phyloP scores from a whole-genome alignment of 2,888 invertebrate species.

The Pollenia labialis region DNA sequence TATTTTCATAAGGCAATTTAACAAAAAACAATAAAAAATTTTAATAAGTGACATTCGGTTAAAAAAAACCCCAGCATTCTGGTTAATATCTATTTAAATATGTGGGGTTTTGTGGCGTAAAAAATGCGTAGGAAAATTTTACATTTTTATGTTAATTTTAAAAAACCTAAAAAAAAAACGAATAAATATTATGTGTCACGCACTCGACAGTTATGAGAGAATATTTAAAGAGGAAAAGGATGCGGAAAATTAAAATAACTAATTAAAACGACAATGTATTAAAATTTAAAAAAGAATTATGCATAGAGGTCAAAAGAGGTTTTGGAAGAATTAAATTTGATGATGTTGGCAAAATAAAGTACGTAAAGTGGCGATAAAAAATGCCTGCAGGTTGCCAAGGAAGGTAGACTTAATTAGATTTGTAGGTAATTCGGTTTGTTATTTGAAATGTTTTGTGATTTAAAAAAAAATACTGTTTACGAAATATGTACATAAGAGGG shows the following conservation, averaged over 20 bases:
- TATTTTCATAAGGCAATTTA: constrained; percentile 33
- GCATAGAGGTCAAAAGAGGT: not conserved
- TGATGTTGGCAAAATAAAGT: not conserved
- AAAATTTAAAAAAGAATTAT: not conserved
- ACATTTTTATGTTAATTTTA: constrained; percentile 34
- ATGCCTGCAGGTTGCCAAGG: not conserved
- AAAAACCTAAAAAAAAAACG: not conserved
- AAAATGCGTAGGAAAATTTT: not conserved
- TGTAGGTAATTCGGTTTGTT: not conserved
- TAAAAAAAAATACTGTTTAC: not conserved
- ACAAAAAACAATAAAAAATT: constrained; percentile 19
- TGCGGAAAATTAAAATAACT: constrained; percentile 14
- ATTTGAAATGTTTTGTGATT: not conserved
- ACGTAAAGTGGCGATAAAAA: not conserved
- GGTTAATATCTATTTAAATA: constrained; percentile 38
- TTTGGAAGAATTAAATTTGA: not conserved
- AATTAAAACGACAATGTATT: not conserved
- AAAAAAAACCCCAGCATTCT: not conserved
- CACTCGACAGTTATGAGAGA: not conserved
- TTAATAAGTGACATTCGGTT: constrained; percentile 23
- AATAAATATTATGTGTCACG: constrained; percentile 1
- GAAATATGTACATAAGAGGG: too few relatives aligned
- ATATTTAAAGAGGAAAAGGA: not conserved
- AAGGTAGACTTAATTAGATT: not conserved
- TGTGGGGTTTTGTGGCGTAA: not conserved